Base-by-base conservation (phyloP, 1,140 invertebrate species). In the Pinna nobilis region DNA sequence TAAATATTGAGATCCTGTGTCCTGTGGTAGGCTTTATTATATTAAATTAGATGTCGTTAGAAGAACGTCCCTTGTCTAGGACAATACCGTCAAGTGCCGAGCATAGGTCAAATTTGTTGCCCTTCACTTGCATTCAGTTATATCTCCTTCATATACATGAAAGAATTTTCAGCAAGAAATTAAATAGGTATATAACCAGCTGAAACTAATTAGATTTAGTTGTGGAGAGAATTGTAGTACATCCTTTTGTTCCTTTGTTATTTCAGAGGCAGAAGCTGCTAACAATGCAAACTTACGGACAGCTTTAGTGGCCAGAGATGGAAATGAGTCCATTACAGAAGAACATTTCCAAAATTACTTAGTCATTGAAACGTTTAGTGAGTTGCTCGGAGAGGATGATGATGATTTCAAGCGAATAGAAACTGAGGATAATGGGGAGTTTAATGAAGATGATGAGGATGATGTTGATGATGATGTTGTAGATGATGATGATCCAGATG, bases 211-310 rank as follows among this genome's bases (percentile, higher is more conserved):
- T n/a, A n/a, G n/a, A n/a, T n/a, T n/a, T n/a, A n/a, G n/a, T n/a
- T n/a, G n/a, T n/a, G n/a, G n/a, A n/a, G n/a, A n/a, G n/a, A n/a
- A n/a, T n/a, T n/a, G n/a, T n/a, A n/a, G n/a, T n/a, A n/a, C n/a
- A n/a, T n/a, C n/a, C n/a, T n/a, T n/a, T n/a, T n/a, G n/a, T n/a
- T 53, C 32, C 9, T 1, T 25, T 53, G 25, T 13, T 35, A 35
- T 5, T 59, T 35, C 86, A 95, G 96, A 97, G 90, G 95, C 93
- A 0, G 91, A 92, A 84, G 96, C 96, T 79, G 96, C 96, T 3
- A 91, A 90, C 35, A 88, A 90, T 50, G 94, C 94, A 1, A 95
- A 95, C 9, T 78, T 96, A 57, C 89, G 91, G 41, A 89, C 91
- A 28, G 89, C 92, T 2, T 81, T 98, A 23, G 92, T 96, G 0